phyloP scores from a whole-genome alignment of 2,888 invertebrate species.

The Sinotaia quadrata region DNA sequence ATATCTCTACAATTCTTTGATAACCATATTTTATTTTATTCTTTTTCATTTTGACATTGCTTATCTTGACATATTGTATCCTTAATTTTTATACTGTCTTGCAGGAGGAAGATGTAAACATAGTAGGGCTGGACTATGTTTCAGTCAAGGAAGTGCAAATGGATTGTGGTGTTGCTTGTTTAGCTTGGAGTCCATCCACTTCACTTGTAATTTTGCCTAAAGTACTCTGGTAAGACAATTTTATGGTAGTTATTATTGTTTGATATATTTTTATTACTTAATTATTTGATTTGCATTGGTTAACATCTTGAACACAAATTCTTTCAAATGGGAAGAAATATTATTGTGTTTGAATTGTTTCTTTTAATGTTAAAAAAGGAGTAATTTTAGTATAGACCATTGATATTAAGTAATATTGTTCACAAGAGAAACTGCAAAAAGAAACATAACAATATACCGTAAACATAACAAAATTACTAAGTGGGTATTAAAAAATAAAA shows the following conservation, averaged over 20 bases:
- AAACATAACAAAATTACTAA: too few relatives aligned
- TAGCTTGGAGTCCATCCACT: constrained; percentile 68
- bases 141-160: constrained; percentile 60
- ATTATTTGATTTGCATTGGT: neutral
- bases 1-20: too few relatives aligned
- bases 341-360: too few relatives aligned
- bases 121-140: constrained; percentile 58
- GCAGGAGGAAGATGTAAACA: constrained; percentile 61
- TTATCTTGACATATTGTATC: neutral
- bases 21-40: too few relatives aligned
- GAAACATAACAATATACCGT: too few relatives aligned
- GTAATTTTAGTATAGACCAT: too few relatives aligned
- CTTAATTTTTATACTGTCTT: neutral
- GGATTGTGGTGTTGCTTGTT: constrained; percentile 53
- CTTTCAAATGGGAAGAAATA: neutral
- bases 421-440: too few relatives aligned
- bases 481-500: too few relatives aligned
- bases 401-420: too few relatives aligned
- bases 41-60: too few relatives aligned
- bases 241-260: neutral
- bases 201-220: constrained; percentile 48
- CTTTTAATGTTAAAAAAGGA: too few relatives aligned
- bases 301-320: neutral
- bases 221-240: constrained; percentile 44
- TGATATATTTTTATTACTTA: neutral